These are phyloP conservation scores for Rhopalosiphum maidis DNA, from an alignment of 1,140 invertebrate species.

Conservation along the genomic window DNA sequence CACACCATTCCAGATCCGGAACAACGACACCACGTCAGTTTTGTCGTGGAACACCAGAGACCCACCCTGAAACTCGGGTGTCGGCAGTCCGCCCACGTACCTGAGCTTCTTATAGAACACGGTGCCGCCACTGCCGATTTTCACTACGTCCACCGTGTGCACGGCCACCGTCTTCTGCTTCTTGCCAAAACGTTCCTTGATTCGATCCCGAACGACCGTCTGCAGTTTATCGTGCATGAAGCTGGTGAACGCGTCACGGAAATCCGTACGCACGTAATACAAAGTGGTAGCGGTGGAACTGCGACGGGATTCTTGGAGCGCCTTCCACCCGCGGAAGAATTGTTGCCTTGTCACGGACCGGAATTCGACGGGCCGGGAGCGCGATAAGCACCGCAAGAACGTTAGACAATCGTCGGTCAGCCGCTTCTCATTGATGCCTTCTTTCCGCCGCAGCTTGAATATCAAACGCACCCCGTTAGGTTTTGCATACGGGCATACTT, in stretches of 20 bases:
- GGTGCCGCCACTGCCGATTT: not conserved
- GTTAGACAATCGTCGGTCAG: conserved; percentile 6
- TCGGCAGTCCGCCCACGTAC: not conserved
- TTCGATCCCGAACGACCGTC: not conserved
- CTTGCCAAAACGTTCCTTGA: not conserved
- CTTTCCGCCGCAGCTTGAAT: conserved; percentile 17
- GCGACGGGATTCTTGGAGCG: not conserved
- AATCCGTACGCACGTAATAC: conserved; percentile 38
- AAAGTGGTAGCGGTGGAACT: not conserved
- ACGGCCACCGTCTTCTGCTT: not conserved
- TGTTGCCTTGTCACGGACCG: not conserved
- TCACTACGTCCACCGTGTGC: conserved; percentile 17
- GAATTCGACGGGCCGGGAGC: not conserved
- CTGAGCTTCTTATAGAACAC: conserved; percentile 15
- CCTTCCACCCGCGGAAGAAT: conserved; percentile 25
- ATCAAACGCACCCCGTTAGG: conserved; percentile 40
- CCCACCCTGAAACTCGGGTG: not conserved
- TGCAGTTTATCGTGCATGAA: not conserved
- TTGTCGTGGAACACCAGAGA: conserved; percentile 14
- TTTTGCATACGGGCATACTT: conserved; percentile 11
- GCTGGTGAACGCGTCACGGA: conserved; percentile 41
- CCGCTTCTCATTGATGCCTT: not conserved
- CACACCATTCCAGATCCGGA: not conserved
- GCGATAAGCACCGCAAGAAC: conserved; percentile 22
- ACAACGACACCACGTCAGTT: not conserved